Conservation (phyloP, 2,113 vertebrate species). For the Catharus bicknelli region DNA sequence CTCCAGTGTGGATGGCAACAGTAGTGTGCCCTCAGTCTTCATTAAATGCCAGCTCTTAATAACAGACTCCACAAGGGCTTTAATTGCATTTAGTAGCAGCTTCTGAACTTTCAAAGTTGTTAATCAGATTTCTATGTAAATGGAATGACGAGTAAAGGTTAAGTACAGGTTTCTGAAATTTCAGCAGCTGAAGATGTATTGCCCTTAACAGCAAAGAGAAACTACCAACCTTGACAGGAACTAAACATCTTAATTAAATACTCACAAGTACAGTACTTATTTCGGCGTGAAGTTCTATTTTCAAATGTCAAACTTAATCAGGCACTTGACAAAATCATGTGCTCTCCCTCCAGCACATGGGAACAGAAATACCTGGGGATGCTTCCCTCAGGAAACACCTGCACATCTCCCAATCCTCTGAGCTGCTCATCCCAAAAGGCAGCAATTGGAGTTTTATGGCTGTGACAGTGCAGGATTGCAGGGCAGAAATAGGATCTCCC, state of each 20-base stretch:
- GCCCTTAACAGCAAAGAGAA: conserved; percentile 65
- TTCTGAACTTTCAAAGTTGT: conserved; percentile 88
- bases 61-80: conserved; percentile 86
- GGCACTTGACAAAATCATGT: conserved; percentile 68
- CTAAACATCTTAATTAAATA: conserved; percentile 82
- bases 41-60: conserved; percentile 88
- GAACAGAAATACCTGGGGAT: background rate
- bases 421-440: background rate
- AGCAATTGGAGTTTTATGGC: background rate
- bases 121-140: conserved; percentile 81
- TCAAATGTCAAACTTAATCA: conserved; percentile 86
- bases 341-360: conserved; percentile 25
- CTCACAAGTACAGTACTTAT: conserved; percentile 76
- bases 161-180: conserved; percentile 81
- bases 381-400: conserved; percentile 36
- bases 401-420: background rate
- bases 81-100: conserved; percentile 87
- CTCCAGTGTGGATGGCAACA: conserved; percentile 72
- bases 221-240: conserved; percentile 74
- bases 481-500: background rate
- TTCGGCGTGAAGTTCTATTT: conserved; percentile 75
- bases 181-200: conserved; percentile 67
- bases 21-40: conserved; percentile 78
- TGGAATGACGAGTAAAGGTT: conserved; percentile 79
- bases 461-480: background rate